phyloP scores from a whole-genome alignment of 1,140 invertebrate genomes.

The Apis laboriosa region DNA sequence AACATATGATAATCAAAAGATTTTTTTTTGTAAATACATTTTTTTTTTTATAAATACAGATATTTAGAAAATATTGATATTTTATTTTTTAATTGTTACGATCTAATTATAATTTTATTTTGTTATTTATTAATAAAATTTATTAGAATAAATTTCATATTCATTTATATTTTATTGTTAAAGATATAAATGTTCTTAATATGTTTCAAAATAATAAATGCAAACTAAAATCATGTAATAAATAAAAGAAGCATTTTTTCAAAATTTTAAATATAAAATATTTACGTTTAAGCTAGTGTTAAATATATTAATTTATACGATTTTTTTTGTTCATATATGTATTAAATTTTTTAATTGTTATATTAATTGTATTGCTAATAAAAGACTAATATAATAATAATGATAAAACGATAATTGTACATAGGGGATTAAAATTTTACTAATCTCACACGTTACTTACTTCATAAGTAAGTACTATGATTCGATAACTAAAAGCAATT shows the following conservation, averaged over 20 bases:
- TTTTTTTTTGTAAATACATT: not conserved
- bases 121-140: constrained; percentile 1
- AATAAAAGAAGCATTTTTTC: not conserved
- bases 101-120: not conserved
- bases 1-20: not conserved
- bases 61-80: not conserved
- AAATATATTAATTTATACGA: not conserved
- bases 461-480: not conserved
- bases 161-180: not conserved
- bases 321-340: not conserved
- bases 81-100: not conserved
- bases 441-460: not conserved
- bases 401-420: constrained; percentile 9
- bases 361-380: constrained; percentile 14
- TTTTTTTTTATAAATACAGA: not conserved
- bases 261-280: constrained; percentile 9
- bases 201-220: not conserved
- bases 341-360: constrained; percentile 19
- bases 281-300: constrained; percentile 1
- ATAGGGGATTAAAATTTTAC: not conserved
- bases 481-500: not conserved
- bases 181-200: not conserved
- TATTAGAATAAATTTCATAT: not conserved
- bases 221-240: not conserved
- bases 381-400: constrained; percentile 16